phyloP scores from a whole-genome alignment of 2,113 vertebrate genomes.

The Scopus umbretta region DNA sequence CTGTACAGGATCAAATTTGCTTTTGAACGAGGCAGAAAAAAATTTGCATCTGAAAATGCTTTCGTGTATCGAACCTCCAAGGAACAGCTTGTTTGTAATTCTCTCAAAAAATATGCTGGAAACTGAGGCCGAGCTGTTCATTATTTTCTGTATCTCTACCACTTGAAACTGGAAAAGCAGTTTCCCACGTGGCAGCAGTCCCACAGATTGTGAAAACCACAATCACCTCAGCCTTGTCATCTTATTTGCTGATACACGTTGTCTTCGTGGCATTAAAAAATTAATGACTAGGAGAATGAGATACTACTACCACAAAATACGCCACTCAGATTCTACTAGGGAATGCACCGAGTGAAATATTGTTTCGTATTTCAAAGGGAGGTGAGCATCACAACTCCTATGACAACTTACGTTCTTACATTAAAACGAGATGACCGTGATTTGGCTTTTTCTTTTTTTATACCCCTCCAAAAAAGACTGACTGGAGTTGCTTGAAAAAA shows the following conservation, averaged over 20 bases:
- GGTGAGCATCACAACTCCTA: not conserved
- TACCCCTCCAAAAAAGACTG: not conserved
- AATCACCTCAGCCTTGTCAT: not conserved
- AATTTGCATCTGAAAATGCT: not conserved
- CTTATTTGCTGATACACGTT: not conserved
- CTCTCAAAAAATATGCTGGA: not conserved
- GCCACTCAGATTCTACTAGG: not conserved
- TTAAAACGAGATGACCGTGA: not conserved
- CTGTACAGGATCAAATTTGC: not conserved
- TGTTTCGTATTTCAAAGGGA: not conserved
- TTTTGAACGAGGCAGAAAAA: not conserved
- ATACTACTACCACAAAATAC: not conserved
- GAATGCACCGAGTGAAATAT: accelerated
- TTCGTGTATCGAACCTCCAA: too few species aligned
- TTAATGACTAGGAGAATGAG: not conserved
- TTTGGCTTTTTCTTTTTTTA: not conserved
- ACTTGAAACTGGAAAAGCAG: not conserved
- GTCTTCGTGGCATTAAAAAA: not conserved
- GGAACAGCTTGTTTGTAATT: not conserved
- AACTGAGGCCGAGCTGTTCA: accelerated
- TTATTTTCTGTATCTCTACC: not conserved
- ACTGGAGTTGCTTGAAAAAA: not conserved
- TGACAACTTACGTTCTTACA: not conserved
- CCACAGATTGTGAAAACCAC: not conserved
- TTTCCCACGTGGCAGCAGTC: not conserved